These are phyloP conservation scores for Drosophila anomelani DNA, from an alignment of 2,888 invertebrate species.

Conservation along the genomic window DNA sequence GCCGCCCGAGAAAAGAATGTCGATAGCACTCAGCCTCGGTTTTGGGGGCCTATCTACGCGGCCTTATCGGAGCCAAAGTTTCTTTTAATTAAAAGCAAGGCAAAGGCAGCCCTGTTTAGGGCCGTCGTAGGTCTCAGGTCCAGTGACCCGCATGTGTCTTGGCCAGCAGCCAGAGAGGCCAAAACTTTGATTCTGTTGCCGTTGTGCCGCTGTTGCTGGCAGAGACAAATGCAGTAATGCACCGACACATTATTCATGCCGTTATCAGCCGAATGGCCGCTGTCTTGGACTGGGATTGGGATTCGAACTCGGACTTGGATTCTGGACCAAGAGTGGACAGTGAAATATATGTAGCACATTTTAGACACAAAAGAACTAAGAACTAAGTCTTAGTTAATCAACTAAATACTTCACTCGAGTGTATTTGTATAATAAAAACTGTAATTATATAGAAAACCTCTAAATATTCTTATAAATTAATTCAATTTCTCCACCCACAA, in stretches of 20 bases:
- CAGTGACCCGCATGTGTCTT: slow-evolving; percentile 76
- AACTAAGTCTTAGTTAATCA: too few species aligned
- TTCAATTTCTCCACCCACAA: not conserved
- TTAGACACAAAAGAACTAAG: not conserved
- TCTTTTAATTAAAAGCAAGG: slow-evolving; percentile 76
- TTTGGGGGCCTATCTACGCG: slow-evolving; percentile 59
- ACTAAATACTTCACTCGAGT: slow-evolving; percentile 18
- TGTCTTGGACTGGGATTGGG: slow-evolving; percentile 38
- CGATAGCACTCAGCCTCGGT: slow-evolving; percentile 52
- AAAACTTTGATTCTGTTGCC: slow-evolving; percentile 15
- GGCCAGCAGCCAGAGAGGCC: slow-evolving; percentile 40
- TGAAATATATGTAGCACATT: slow-evolving; percentile 62
- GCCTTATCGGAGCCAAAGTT: slow-evolving; percentile 75
- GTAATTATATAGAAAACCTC: not conserved
- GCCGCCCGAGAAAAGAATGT: slow-evolving; percentile 33
- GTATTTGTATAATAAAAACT: not conserved
- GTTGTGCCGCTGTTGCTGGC: slow-evolving; percentile 34
- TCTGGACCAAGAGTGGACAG: slow-evolving; percentile 38
- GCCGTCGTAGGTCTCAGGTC: slow-evolving; percentile 43
- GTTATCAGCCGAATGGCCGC: slow-evolving; percentile 72
- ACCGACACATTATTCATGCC: slow-evolving; percentile 79
- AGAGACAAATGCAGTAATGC: slow-evolving; percentile 77
- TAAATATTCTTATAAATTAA: not conserved
- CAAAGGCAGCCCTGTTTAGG: slow-evolving; percentile 47
- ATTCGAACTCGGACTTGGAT: slow-evolving; percentile 17